phyloP scores from a whole-genome alignment of 2,888 invertebrate species.

The Drosophila demipolita region DNA sequence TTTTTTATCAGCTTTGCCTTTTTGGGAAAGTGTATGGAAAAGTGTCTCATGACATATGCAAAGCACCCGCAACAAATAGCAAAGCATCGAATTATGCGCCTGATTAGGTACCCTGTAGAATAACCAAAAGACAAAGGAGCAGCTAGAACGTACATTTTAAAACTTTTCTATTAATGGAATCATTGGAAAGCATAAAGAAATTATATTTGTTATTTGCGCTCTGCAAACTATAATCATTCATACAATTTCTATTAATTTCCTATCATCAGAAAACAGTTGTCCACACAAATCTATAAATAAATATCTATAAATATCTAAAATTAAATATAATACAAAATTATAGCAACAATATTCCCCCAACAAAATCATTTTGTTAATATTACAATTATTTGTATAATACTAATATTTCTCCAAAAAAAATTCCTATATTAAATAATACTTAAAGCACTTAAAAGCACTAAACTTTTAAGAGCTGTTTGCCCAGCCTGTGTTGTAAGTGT shows the following conservation, averaged over 20 bases:
- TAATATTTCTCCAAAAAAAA: not conserved
- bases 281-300: not conserved
- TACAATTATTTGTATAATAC: not conserved
- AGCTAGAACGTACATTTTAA: no score
- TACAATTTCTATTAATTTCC: not conserved
- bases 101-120: slow-evolving; percentile 30
- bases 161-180: not conserved
- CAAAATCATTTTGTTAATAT: no score
- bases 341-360: not conserved
- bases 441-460: not conserved
- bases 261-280: not conserved
- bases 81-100: not conserved
- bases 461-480: slow-evolving; percentile 2
- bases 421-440: not conserved
- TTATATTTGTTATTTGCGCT: not conserved
- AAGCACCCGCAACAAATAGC: slow-evolving; percentile 66
- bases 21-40: slow-evolving; percentile 53
- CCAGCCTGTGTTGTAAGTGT: not conserved
- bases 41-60: slow-evolving; percentile 71
- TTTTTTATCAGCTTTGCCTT: slow-evolving; percentile 48
- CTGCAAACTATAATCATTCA: not conserved
- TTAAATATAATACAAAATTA: not conserved
- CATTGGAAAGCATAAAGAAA: not conserved
- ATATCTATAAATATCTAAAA: not conserved
- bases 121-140: no score